phyloP scores from a whole-genome alignment of 2,797 vertebrate species.

The Sternarchorhynchus goeldii region DNA sequence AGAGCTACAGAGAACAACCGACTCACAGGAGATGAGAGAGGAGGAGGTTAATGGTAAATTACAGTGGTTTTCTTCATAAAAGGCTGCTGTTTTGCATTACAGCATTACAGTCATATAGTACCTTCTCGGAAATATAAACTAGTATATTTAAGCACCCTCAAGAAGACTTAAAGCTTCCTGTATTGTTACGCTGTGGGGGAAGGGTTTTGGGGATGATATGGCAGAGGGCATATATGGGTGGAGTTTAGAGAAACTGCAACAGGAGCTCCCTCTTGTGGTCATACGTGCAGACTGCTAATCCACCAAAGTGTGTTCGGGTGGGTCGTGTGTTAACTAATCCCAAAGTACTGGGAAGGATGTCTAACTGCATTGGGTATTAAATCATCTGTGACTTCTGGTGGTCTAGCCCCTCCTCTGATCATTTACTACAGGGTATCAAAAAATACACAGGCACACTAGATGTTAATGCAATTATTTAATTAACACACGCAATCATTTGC shows the following conservation, averaged over 20 bases:
- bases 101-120: too few relatives aligned
- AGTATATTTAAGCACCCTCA: too few relatives aligned
- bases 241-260: neutral
- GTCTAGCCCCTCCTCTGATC: slow-evolving; percentile 23
- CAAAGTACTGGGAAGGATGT: slow-evolving; percentile 7
- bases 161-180: too few relatives aligned
- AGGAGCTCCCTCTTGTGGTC: slow-evolving; percentile 13
- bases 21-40: too few relatives aligned
- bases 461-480: neutral
- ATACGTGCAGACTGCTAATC: neutral
- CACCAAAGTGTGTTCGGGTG: neutral
- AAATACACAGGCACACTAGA: neutral
- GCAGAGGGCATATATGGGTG: too few relatives aligned
- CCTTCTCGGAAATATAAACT: too few relatives aligned
- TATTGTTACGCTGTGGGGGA: too few relatives aligned
- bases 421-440: slow-evolving; percentile 18
- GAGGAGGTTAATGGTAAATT: too few relatives aligned
- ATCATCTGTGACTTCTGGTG: slow-evolving; percentile 26
- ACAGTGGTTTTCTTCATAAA: too few relatives aligned
- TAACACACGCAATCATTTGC: neutral
- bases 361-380: slow-evolving; percentile 30
- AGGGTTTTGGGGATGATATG: too few relatives aligned
- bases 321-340: slow-evolving; percentile 16
- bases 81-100: too few relatives aligned
- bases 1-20: too few relatives aligned